Evolutionary conservation across 2,113 vertebrate genomes (phyloP).

Genomic region (Psilopsiagon aymara): DNA sequence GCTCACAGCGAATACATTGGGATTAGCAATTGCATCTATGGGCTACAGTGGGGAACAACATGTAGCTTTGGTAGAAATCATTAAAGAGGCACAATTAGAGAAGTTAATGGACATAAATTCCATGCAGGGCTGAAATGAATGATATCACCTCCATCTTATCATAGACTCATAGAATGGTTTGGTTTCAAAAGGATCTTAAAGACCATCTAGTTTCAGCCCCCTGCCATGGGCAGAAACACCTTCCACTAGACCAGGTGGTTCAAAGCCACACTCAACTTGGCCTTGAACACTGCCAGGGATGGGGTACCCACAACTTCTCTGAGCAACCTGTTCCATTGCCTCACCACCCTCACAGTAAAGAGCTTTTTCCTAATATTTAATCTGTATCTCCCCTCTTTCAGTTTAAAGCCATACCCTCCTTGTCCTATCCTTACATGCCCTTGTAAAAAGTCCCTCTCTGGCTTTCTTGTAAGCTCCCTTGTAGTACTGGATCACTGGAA

Average conservation of each 20-base stretch:
- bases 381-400: not conserved
- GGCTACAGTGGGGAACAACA: fast-evolving
- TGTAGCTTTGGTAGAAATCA: not conserved
- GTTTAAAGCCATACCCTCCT: not conserved
- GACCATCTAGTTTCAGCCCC: not conserved
- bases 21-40: not conserved
- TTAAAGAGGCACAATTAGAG: not conserved
- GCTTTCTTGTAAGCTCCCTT: not conserved
- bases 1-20: not conserved
- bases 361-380: not conserved
- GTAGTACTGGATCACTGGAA: not conserved
- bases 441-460: not conserved
- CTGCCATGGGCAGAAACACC: not conserved
- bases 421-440: not conserved
- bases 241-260: not conserved
- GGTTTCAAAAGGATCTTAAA: not conserved
- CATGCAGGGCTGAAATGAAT: not conserved
- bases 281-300: not conserved
- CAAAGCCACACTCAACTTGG: not conserved
- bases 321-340: not conserved
- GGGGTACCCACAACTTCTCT: not conserved
- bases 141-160: not conserved
- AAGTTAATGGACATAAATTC: not conserved
- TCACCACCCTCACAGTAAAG: not conserved
- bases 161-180: not conserved